Evolutionary conservation across 2,797 vertebrate genomes (phyloP), one percentile per base, ranked within the genome.

Genomic region (Sciurus vulgaris): DNA sequence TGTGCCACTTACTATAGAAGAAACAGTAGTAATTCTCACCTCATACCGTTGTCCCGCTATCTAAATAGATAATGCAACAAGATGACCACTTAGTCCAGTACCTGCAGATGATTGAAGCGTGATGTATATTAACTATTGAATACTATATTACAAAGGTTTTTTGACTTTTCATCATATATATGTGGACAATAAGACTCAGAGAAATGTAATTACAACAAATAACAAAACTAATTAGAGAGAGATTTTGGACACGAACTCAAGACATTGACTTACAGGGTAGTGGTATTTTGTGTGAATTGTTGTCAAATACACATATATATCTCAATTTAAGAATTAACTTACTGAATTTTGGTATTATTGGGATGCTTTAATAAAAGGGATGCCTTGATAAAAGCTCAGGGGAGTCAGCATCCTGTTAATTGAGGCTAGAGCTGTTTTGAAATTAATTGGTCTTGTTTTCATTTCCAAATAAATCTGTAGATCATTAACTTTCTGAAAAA

Each of bases 401-500:
- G 72, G 51, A 95, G 8, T 26, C 67, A 78, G 63, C 7, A 88
- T 65, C 33, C 18, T 77, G 22, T 61, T 91, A 87, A 94, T 63
- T 96, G 67, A 91, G 26, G 38, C 63, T 86, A 73, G 81, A 56
- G 38, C 85, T 97, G 69, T 95, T 98, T 97, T 90, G 7, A 95
- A 97, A 97, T 97, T 86, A 96, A 35, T 74, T 91, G 83, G 24
- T 92, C 76, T 96, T 97, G 26, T 67, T 98, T 97, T 95, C 86
- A 83, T 76, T 96, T 92, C 95, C 76, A 97, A 97, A 91, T 94
- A 88, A 91, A 89, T 97, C 96, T 98, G 93, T 88, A 98, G 95
- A 76, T 97, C 84, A 98, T 98, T 97, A 98, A 96, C 82, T 93
- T 4, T 1, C 81, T 98, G 84, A 95, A 96, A 97, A 97, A 97